A percentile compares a stretch with the other conserved stretches of the same genome.
Conservation (phyloP, 2,113 vertebrate species). For the Chaenocephalus aceratus region DNA sequence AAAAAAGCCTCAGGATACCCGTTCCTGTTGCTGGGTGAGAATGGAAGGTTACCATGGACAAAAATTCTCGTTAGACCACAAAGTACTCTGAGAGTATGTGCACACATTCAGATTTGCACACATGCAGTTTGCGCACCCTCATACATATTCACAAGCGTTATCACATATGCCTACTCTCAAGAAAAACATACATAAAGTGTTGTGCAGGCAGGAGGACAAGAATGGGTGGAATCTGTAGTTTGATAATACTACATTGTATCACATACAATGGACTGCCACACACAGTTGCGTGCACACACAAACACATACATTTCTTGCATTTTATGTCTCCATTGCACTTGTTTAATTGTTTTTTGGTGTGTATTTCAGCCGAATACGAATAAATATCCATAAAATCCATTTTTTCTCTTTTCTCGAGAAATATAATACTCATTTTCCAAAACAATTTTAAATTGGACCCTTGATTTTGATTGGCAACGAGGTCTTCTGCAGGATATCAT, state of each 20-base stretch:
- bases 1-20: background rate
- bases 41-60: constrained; percentile 28
- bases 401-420: background rate
- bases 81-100: constrained; percentile 4
- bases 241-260: constrained; percentile 9
- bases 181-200: background rate
- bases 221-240: constrained; percentile 32
- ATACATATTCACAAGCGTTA: background rate
- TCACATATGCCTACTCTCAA: background rate
- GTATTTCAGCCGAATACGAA: background rate
- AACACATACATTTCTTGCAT: background rate
- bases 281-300: background rate
- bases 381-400: background rate
- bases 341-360: background rate
- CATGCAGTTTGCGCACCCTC: background rate
- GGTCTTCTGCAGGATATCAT: background rate
- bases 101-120: background rate
- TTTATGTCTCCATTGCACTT: background rate
- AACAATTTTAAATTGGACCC: background rate
- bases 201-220: constrained; percentile 1
- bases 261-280: constrained; percentile 7
- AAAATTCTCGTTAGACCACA: constrained; percentile 17
- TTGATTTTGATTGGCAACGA: background rate
- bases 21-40: constrained; percentile 9
- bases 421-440: background rate